Percentiles rank a stretch among this genome's conserved stretches.
phyloP scores from a whole-genome alignment of 1,140 invertebrate species.

The Bacillus rossius region DNA sequence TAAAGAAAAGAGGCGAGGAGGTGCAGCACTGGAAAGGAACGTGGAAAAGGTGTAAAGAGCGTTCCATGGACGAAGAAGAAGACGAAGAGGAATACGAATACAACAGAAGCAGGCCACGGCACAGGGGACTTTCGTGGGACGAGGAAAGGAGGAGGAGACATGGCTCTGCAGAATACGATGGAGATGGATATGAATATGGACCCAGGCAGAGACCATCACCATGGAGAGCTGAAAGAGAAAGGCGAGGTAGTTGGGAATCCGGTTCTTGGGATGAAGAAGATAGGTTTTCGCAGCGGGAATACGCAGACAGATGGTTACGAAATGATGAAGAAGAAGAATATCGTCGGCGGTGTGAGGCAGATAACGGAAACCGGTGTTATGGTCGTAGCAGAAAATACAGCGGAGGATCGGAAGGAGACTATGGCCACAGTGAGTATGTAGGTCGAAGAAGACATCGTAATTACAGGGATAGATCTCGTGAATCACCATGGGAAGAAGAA shows the following conservation, averaged over 20 bases:
- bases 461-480: constrained; percentile 40
- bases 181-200: constrained; percentile 8
- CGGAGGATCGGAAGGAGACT: constrained; percentile 5
- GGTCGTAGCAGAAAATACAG: constrained; percentile 4
- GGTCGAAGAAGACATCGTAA: constrained; percentile 23
- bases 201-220: constrained; percentile 8
- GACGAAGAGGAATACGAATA: constrained; percentile 39
- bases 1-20: constrained; percentile 44
- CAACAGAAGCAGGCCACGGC: constrained; percentile 39
- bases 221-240: constrained; percentile 24
- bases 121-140: constrained; percentile 24
- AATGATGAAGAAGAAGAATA: constrained; percentile 7
- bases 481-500: constrained; percentile 53
- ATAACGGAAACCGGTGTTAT: constrained; percentile 7
- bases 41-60: constrained; percentile 22
- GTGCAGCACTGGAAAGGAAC: constrained; percentile 34
- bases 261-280: constrained; percentile 44
- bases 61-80: constrained; percentile 39
- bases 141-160: constrained; percentile 8
- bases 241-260: constrained; percentile 33
- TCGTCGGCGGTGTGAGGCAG: constrained; percentile 5
- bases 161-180: constrained; percentile 6
- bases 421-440: neutral
- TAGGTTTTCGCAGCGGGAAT: constrained; percentile 7
- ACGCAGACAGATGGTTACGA: neutral